Percentiles rank a stretch among this genome's conserved stretches.
Evolutionary conservation across 2,113 vertebrate genomes (phyloP).

Genomic region (Cochlearius cochlearius): DNA sequence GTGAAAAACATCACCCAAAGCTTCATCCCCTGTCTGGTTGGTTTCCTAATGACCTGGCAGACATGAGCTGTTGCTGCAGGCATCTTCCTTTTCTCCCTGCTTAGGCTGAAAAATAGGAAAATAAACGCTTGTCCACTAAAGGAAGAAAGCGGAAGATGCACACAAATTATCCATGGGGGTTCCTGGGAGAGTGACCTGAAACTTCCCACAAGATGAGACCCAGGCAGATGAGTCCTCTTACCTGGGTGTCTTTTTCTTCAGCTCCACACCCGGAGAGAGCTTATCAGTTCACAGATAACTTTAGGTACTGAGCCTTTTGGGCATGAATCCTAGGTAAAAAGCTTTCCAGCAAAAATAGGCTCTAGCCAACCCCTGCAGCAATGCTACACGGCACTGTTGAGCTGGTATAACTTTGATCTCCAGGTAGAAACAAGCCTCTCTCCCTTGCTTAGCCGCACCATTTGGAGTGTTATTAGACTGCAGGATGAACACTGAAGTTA

Average conservation of each 20-base stretch:
- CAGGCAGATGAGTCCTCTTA: not conserved
- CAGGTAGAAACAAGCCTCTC: not conserved
- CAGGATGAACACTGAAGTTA: not conserved
- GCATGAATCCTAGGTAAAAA: not conserved
- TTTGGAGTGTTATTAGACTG: not conserved
- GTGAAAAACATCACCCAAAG: not conserved
- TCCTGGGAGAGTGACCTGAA: not conserved
- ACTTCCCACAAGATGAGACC: not conserved
- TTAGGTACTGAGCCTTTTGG: not conserved
- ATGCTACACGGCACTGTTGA: not conserved
- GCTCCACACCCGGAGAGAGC: not conserved
- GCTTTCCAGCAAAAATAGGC: not conserved
- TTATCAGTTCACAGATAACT: not conserved
- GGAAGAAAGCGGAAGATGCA: not conserved
- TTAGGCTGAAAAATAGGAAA: not conserved
- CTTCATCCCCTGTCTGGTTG: not conserved
- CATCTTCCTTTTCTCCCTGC: not conserved
- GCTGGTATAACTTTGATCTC: not conserved
- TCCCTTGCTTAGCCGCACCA: not conserved
- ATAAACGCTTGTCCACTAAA: not conserved
- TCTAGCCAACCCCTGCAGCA: not conserved
- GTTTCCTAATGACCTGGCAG: conserved; percentile 3
- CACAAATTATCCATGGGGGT: not conserved
- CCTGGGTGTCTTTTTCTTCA: not conserved
- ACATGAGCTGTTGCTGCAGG: not conserved